Percentiles rank a stretch among this genome's conserved stretches.
These are phyloP conservation scores for Artibeus jamaicensis DNA, from an alignment of 2,797 vertebrate genomes.

Conservation along the genomic window DNA sequence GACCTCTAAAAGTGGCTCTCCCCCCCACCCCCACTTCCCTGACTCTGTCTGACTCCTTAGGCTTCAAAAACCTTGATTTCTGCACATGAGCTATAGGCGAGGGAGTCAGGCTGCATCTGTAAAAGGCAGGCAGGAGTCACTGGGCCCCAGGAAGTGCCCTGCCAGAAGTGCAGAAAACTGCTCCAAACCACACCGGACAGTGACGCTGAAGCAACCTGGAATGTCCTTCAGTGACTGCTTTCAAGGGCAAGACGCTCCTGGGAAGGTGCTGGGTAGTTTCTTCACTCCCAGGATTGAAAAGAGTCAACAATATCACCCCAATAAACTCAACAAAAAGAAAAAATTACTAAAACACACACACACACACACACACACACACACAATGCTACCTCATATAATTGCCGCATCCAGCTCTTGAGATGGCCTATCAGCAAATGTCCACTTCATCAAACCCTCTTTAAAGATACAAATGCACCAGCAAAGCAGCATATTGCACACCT, in stretches of 20 bases:
- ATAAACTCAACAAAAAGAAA: neutral
- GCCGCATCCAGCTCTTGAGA: neutral
- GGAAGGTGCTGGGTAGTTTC: neutral
- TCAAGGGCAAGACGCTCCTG: neutral
- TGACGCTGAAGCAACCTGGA: neutral
- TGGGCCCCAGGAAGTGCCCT: neutral
- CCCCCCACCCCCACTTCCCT: neutral
- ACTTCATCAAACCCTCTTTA: neutral
- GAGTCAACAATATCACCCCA: neutral
- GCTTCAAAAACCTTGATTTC: neutral
- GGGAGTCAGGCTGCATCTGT: neutral
- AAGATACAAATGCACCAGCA: neutral
- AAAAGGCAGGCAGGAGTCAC: neutral
- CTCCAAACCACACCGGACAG: neutral
- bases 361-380: neutral
- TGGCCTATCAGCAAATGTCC: neutral
- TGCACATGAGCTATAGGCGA: neutral
- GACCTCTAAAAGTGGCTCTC: neutral
- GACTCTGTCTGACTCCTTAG: neutral
- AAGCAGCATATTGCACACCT: rapidly evolving
- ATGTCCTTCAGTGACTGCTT: neutral
- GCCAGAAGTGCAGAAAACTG: neutral
- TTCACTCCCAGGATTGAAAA: neutral
- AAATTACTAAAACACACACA: neutral
- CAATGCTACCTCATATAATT: neutral